Percentiles rank a stretch among this genome's conserved stretches.
phyloP scores from a whole-genome alignment of 2,888 invertebrate species.

The Lasioglossum leucozonium region DNA sequence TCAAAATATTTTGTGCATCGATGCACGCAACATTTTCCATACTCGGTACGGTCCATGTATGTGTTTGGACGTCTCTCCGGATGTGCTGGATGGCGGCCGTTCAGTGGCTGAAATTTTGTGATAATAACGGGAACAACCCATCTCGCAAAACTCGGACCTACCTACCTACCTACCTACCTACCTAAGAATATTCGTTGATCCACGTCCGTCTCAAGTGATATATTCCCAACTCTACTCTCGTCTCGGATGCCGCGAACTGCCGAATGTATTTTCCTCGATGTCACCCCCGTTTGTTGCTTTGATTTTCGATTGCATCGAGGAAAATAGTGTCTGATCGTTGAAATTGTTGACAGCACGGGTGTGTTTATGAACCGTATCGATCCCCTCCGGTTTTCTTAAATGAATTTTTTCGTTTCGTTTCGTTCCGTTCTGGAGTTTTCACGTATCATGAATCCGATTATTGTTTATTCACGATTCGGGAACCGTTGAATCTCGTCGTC shows the following conservation, averaged over 20 bases:
- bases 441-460: neutral
- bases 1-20: constrained; percentile 23
- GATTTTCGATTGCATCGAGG: neutral
- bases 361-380: neutral
- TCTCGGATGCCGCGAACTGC: neutral
- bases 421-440: neutral
- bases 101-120: constrained; percentile 34
- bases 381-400: neutral
- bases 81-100: neutral
- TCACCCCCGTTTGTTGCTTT: neutral
- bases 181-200: no score
- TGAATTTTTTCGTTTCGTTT: neutral
- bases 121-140: neutral
- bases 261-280: neutral
- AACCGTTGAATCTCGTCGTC: neutral
- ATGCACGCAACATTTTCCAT: constrained; percentile 26
- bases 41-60: constrained; percentile 9
- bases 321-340: neutral
- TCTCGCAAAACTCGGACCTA: no score
- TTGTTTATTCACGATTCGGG: neutral
- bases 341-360: neutral
- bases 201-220: constrained; percentile 7
- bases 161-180: no score
- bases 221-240: neutral
- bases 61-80: neutral